Base-by-base conservation (phyloP, 37 sponge, comb jelly and placozoan genomes). In the Amphimedon queenslandica region DNA sequence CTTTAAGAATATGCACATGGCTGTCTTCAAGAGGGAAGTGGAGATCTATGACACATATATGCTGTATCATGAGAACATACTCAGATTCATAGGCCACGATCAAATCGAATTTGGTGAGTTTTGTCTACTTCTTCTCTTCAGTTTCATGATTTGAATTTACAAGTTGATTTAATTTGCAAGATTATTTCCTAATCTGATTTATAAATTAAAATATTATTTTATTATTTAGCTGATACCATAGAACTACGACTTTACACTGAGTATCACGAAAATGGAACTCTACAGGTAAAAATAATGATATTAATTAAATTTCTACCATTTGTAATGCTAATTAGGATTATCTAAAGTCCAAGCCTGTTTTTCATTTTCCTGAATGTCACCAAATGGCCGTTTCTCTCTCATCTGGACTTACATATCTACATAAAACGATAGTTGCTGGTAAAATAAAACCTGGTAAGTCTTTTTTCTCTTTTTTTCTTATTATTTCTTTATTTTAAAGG, bases 401-500 rank as follows among this genome's bases (percentile, higher is more conserved):
- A 25, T 6, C 5, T 5, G 61, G 61, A 25, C 28, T 60, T 6
- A 5, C 8, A 25, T 60, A 60, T 60, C 61, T 60, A 11, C 61
- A 60, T 60, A 6, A 11, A n/a, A 6, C 21, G 23, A n/a, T 60
- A 6, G 28, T n/a, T 25, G 21, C 61, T 5, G 21, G 27, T 6
- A n/a, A 11, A 6, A 11, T 11, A 25, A 60, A 60, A 60, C 61
- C 61, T 60, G 61, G 61, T 11, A 47, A 47, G 51, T 13, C 8
- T 13, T 47, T 18, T 13, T 47, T 18, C 13, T 47, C 51, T 18
- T 47, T 47, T 47, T 47, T 8, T 47, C 13, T 47, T 8, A 18
- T 47, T 8, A 18, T 47, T 47, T 47, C 13, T 13, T 47, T 47
- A 13, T 18, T 47, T 47, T 53, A 83, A 87, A 3, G 80, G 80